These are phyloP conservation scores for Amazona vittata DNA, from an alignment of 2,113 vertebrate species.

Conservation along the genomic window DNA sequence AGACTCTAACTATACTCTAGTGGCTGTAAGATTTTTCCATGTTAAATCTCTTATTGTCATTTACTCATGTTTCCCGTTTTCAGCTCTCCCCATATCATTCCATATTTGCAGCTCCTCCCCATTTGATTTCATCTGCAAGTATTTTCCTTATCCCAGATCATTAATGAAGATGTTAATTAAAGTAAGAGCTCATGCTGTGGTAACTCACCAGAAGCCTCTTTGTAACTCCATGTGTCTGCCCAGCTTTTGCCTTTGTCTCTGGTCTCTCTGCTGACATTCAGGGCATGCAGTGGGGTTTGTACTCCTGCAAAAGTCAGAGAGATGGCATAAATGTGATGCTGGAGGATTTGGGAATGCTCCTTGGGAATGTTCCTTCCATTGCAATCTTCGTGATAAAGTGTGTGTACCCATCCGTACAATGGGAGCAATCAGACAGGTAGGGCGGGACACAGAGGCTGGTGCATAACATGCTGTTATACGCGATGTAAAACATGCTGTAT, in stretches of 20 bases:
- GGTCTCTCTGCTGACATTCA: not conserved
- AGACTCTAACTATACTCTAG: not conserved
- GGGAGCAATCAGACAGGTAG: not conserved
- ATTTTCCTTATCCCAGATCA: slow-evolving; percentile 1
- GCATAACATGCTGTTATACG: fast-evolving
- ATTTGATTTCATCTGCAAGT: slow-evolving; percentile 5
- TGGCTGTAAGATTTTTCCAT: not conserved
- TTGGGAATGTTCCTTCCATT: not conserved
- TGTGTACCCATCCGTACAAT: not conserved
- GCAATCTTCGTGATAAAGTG: not conserved
- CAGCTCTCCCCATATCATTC: not conserved
- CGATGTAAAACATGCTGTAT: not conserved
- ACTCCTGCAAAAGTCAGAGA: not conserved
- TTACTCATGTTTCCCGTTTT: not conserved
- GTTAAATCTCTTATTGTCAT: not conserved
- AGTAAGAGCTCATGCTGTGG: fast-evolving
- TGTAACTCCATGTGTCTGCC: not conserved
- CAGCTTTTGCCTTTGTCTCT: slow-evolving; percentile 6
- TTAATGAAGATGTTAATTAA: slow-evolving; percentile 44
- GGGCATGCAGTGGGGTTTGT: fast-evolving
- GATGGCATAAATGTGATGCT: fast-evolving
- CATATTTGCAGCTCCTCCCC: not conserved
- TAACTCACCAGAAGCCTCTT: slow-evolving; percentile 28
- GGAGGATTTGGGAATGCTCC: not conserved
- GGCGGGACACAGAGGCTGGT: not conserved